Conservation (phyloP, 2,888 invertebrate genomes). For the Xanthorhoe spadicearia region DNA sequence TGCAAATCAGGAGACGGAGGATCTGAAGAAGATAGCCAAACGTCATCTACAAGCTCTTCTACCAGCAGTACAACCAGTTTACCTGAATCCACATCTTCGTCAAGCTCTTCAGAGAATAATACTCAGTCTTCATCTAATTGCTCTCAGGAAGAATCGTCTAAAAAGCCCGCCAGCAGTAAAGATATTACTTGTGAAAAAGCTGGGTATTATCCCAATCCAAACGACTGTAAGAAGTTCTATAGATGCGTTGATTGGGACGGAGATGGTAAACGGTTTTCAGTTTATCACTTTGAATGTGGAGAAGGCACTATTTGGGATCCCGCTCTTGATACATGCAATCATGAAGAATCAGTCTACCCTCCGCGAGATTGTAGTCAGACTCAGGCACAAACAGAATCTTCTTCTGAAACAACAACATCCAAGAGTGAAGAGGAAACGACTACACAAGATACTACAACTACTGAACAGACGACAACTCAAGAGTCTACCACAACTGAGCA, state of each 20-base stretch:
- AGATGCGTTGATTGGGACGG: slow-evolving; percentile 87
- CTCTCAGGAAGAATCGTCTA: slow-evolving; percentile 56
- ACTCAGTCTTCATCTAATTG: slow-evolving; percentile 54
- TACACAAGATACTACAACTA: slow-evolving; percentile 36
- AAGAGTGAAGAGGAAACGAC: slow-evolving; percentile 37
- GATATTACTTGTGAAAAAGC: slow-evolving; percentile 81
- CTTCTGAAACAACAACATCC: slow-evolving; percentile 48
- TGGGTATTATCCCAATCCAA: slow-evolving; percentile 86
- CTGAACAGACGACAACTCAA: slow-evolving; percentile 46
- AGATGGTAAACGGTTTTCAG: slow-evolving; percentile 82
- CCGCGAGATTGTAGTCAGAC: slow-evolving; percentile 71
- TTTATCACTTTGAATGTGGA: slow-evolving; percentile 88
- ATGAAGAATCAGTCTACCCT: slow-evolving; percentile 87
- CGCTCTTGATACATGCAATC: slow-evolving; percentile 87
- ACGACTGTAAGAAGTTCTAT: slow-evolving; percentile 87
- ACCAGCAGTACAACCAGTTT: slow-evolving; percentile 32
- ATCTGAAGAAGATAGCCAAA: slow-evolving; percentile 34
- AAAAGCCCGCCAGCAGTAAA: slow-evolving; percentile 56
- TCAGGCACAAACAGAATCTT: slow-evolving; percentile 56
- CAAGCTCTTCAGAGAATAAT: slow-evolving; percentile 51
- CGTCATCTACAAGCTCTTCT: slow-evolving; percentile 42
- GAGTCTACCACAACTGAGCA: slow-evolving; percentile 39
- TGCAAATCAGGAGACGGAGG: slow-evolving; percentile 51
- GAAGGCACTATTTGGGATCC: slow-evolving; percentile 90
- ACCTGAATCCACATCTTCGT: slow-evolving; percentile 39